phyloP scores from a whole-genome alignment of 2,797 vertebrate species.

The Muscicapa comitata region DNA sequence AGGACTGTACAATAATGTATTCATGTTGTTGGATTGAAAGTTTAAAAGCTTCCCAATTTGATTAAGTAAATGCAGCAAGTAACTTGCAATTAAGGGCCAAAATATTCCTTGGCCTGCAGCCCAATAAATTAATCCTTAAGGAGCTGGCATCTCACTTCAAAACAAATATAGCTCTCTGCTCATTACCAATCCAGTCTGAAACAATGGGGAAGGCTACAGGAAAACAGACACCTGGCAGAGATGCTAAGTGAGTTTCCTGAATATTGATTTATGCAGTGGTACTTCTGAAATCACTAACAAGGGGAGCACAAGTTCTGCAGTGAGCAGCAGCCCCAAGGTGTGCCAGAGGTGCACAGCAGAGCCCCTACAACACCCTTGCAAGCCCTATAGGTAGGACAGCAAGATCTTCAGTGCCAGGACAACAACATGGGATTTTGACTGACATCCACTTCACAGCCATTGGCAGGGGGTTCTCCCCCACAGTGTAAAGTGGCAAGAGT shows the following conservation, averaged over 20 bases:
- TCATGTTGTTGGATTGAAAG: neutral
- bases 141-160: conserved; percentile 1
- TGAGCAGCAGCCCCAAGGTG: neutral
- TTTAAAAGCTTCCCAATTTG: neutral
- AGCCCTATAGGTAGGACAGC: neutral
- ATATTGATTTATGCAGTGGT: conserved; percentile 16
- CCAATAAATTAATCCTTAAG: conserved; percentile 22
- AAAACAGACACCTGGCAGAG: conserved; percentile 40
- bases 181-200: neutral
- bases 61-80: neutral
- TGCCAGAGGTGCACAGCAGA: neutral
- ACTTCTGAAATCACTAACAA: conserved; percentile 26
- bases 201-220: neutral
- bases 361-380: neutral
- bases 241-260: neutral
- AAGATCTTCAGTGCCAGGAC: neutral
- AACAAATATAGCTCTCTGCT: conserved; percentile 20
- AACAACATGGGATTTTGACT: neutral
- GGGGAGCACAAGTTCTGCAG: neutral
- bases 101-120: conserved; percentile 16
- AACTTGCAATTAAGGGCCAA: neutral
- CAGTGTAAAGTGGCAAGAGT: neutral
- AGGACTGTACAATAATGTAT: neutral
- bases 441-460: neutral
- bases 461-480: neutral